Conservation (phyloP, 1,140 invertebrate species). For the Matsumurasca onukii region DNA sequence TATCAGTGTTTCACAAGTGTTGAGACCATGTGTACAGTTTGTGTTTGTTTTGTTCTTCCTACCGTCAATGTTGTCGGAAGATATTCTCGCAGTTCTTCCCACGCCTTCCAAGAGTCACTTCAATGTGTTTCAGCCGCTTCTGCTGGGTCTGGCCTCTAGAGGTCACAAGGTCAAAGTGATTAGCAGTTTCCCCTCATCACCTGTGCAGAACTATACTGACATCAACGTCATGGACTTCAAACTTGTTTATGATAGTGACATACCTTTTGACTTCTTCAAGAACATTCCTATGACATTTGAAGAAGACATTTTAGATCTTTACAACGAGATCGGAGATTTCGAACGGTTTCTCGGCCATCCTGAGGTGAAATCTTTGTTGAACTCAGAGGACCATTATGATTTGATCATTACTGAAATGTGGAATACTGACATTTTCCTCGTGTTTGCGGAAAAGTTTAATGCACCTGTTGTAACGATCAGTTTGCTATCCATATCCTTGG, state of each 20-base stretch:
- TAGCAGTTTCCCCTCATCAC: conserved; percentile 43
- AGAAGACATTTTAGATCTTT: not conserved
- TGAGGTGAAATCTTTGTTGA: conserved; percentile 26
- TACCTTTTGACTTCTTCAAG: conserved; percentile 44
- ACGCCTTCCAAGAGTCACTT: conserved; percentile 45
- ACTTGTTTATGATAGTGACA: conserved; percentile 46
- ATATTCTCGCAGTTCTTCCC: conserved; percentile 45
- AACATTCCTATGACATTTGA: not conserved
- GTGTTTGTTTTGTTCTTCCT: too few relatives aligned
- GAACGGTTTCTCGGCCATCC: not conserved
- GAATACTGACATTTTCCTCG: conserved; percentile 36
- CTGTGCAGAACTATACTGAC: conserved; percentile 34
- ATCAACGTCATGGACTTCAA: conserved; percentile 29
- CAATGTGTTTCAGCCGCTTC: conserved; percentile 44
- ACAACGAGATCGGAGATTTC: not conserved
- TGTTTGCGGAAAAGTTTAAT: conserved; percentile 43
- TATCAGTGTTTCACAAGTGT: too few relatives aligned
- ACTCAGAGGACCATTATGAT: conserved; percentile 34
- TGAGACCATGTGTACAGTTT: too few relatives aligned
- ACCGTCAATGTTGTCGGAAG: too few relatives aligned
- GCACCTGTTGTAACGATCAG: conserved; percentile 58
- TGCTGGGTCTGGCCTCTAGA: conserved; percentile 42
- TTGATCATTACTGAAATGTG: conserved; percentile 39
- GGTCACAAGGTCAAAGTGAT: conserved; percentile 46
- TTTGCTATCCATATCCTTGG: conserved; percentile 58